Base-by-base conservation (phyloP, 2,888 invertebrate genomes). In the Meloe dianella region DNA sequence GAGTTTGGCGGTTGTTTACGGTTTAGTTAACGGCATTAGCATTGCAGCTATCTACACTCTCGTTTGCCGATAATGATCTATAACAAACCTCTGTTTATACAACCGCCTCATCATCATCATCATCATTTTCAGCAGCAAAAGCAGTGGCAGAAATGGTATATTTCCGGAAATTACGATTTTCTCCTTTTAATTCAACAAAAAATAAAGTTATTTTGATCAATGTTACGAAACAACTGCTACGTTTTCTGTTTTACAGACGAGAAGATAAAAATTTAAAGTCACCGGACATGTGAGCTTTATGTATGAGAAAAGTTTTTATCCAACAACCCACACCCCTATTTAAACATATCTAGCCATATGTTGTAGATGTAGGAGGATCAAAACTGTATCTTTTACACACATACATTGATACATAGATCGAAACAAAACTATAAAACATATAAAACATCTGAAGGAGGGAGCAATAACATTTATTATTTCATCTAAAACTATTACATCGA, bases 1-100 rank as follows among this genome's bases (percentile, higher is more conserved):
- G 78, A 79, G 79, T 81, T 80, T 76, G 79, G 80, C 77, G 78
- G 78, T 80, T 80, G 81, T 82, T 81, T 81, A 81, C 80, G 79
- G 80, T 81, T 81, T 80, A 79, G 79, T 80, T 80, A 79, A 77
- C 78, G 77, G 74, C 78, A 80, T 81, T 81, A 80, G 79, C 79
- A 80, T 79, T 78, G 80, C 75, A 77, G 76, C 76, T 77, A 79
- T 78, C 78, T 75, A 75, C 74, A 74, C 75, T 75, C 68, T 71
- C 9, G 41, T 47, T 70, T 72, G 74, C 74, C 76, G 80, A 80
- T 80, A 80, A 80, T 80, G 77, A 81, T 81, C 80, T 77, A 74
- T 71, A 74, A 69, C 74, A 71, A 77, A 76, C 74, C 76, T 75
- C 74, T 73, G 73, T 73, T 47, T 51, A 24, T 72, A 72, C 69